A percentile compares a stretch with the other conserved stretches of the same genome.
Evolutionary conservation across 2,888 invertebrate species (phyloP).

Genomic region (Sphinx pinastri): DNA sequence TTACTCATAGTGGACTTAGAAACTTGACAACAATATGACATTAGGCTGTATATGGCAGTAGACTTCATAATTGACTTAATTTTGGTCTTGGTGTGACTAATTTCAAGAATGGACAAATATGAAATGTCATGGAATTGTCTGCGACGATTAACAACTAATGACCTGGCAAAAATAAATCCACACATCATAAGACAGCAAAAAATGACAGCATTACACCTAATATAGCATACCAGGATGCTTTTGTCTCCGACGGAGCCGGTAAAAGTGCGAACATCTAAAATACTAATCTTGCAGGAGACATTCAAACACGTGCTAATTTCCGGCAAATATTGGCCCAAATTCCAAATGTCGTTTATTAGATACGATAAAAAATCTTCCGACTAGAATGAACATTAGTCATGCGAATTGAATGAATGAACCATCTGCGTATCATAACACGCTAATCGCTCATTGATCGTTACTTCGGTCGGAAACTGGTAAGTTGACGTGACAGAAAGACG

Average conservation of each 20-base stretch:
- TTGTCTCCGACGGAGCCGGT: background rate
- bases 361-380: background rate
- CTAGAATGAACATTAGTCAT: background rate
- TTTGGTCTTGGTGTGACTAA: constrained; percentile 16
- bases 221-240: background rate
- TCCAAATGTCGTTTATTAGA: background rate
- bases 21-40: constrained; percentile 11
- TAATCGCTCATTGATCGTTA: background rate
- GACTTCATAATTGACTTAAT: constrained; percentile 9
- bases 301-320: background rate
- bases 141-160: constrained; percentile 9
- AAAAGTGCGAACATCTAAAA: no score
- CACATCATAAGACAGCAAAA: background rate
- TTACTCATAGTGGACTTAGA: constrained; percentile 5
- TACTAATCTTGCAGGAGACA: background rate
- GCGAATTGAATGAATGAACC: background rate
- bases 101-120: constrained; percentile 22
- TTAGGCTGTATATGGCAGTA: constrained; percentile 14
- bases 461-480: background rate
- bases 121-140: constrained; percentile 14
- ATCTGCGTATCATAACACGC: background rate
- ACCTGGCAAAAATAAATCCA: background rate
- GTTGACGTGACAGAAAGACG: no score
- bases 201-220: background rate
- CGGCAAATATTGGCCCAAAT: background rate